phyloP scores from a whole-genome alignment of 2,797 vertebrate species.

The Denticeps clupeoides region DNA sequence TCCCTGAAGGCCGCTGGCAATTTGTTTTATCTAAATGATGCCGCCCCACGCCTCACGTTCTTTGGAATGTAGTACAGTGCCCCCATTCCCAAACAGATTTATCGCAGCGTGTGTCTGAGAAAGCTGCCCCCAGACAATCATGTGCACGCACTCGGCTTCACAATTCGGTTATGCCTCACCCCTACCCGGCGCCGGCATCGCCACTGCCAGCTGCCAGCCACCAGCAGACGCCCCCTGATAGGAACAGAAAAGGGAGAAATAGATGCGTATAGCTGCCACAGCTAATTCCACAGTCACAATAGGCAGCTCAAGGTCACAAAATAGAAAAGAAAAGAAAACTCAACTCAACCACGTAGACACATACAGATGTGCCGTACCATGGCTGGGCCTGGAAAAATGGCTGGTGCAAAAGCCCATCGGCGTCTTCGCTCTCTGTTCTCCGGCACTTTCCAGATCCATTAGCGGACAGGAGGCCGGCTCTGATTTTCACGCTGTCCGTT shows the following conservation, averaged over 20 bases:
- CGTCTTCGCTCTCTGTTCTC: too few relatives aligned
- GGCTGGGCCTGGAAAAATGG: too few relatives aligned
- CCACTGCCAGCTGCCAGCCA: background rate
- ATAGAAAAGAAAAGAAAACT: conserved; percentile 20
- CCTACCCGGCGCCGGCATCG: background rate
- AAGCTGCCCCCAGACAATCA: conserved; percentile 25
- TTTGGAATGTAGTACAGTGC: conserved; percentile 51
- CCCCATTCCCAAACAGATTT: conserved; percentile 55
- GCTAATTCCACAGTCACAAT: background rate
- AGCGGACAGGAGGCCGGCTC: conserved; percentile 43
- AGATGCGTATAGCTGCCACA: too few relatives aligned
- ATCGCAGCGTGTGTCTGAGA: conserved; percentile 41
- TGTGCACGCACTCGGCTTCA: conserved; percentile 22
- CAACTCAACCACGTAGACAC: too few relatives aligned
- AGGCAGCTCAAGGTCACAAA: conserved; percentile 14
- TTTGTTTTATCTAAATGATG: conserved; percentile 68
- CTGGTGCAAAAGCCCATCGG: too few relatives aligned
- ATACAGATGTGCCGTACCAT: too few relatives aligned
- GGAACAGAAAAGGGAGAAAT: too few relatives aligned
- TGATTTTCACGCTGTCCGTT: conserved; percentile 40
- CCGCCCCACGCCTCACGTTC: conserved; percentile 27
- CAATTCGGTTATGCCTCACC: conserved; percentile 2
- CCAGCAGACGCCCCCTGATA: background rate
- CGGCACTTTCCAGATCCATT: too few relatives aligned
- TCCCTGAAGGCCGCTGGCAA: conserved; percentile 45